Conservation (phyloP, 2,113 vertebrate species). For the Dasyprocta punctata region DNA sequence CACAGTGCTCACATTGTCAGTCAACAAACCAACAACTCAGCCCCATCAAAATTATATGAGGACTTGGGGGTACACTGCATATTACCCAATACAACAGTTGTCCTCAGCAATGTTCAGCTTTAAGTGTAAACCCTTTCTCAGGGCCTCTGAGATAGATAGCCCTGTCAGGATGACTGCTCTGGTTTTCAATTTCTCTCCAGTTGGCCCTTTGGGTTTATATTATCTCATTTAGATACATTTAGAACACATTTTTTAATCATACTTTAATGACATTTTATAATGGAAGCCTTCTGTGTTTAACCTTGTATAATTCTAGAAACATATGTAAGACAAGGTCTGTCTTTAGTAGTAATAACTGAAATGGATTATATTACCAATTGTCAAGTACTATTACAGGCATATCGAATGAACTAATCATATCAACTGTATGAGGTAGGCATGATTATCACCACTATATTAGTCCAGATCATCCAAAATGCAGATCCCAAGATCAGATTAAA, state of each 20-base stretch:
- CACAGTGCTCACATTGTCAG: too few species aligned
- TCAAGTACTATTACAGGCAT: neutral
- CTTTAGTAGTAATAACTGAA: neutral
- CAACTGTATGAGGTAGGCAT: neutral
- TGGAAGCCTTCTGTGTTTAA: neutral
- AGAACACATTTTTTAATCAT: neutral
- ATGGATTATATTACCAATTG: neutral
- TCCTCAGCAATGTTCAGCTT: neutral
- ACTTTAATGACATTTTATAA: slow-evolving; percentile 19
- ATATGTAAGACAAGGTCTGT: neutral
- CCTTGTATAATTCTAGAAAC: neutral
- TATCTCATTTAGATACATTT: neutral
- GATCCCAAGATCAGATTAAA: neutral
- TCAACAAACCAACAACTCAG: too few species aligned
- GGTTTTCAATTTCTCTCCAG: neutral
- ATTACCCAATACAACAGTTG: too few species aligned
- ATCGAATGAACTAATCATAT: neutral
- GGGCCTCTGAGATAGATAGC: neutral
- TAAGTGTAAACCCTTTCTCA: neutral
- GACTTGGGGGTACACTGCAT: too few species aligned
- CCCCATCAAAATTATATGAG: too few species aligned
- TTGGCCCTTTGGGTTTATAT: neutral
- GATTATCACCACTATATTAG: neutral
- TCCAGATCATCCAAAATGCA: neutral
- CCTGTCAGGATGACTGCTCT: neutral